These are phyloP conservation scores for Charaxes varanes DNA, from an alignment of 1,140 invertebrate species.

Conservation along the genomic window DNA sequence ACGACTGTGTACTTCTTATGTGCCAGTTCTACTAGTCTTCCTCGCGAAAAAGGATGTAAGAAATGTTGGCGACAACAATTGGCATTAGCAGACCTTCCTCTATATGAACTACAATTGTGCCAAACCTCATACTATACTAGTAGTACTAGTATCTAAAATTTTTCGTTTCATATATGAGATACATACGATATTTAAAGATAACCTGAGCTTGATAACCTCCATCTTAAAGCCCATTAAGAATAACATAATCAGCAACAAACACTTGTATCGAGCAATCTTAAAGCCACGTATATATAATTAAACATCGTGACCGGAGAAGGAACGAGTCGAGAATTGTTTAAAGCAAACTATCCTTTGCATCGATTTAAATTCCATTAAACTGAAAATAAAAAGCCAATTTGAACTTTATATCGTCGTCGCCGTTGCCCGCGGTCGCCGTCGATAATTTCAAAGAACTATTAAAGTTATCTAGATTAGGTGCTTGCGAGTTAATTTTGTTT, in stretches of 20 bases:
- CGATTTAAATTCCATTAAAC: slow-evolving; percentile 64
- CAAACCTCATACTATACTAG: no score
- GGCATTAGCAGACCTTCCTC: no score
- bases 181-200: no score
- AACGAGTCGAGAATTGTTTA: slow-evolving; percentile 45
- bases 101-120: no score
- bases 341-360: slow-evolving; percentile 47
- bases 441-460: slow-evolving; percentile 39
- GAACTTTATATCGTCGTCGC: slow-evolving; percentile 34
- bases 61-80: no score
- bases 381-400: slow-evolving; percentile 60
- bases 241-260: slow-evolving; percentile 17
- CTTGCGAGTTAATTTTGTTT: slow-evolving; percentile 24
- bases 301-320: slow-evolving; percentile 50
- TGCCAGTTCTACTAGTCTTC: no score
- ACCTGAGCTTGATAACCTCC: no score
- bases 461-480: slow-evolving; percentile 30
- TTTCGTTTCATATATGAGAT: no score
- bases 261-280: slow-evolving; percentile 27
- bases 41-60: no score
- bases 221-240: slow-evolving; percentile 4
- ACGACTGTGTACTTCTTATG: no score
- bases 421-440: slow-evolving; percentile 20
- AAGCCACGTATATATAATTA: slow-evolving; percentile 55
- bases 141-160: no score